These are phyloP conservation scores for Chaenodraco wilsoni DNA, from an alignment of 2,797 vertebrate genomes.

Conservation along the genomic window DNA sequence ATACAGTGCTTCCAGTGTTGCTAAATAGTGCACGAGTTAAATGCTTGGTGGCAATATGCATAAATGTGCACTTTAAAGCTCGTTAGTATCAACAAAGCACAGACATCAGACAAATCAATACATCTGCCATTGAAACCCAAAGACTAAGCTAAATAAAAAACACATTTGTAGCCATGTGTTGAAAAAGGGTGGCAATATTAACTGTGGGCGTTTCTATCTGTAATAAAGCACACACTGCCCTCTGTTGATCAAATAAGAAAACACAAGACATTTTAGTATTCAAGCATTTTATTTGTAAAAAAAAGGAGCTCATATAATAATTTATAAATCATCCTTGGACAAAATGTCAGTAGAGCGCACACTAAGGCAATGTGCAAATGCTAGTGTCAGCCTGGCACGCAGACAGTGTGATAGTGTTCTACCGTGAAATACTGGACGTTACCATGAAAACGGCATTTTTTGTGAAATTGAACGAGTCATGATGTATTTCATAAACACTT, in stretches of 20 bases:
- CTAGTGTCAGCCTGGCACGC: not conserved
- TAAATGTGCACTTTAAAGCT: not conserved
- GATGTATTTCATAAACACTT: slow-evolving; percentile 7
- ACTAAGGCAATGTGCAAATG: not conserved
- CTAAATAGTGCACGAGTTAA: not conserved
- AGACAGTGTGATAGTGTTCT: slow-evolving; percentile 14
- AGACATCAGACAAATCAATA: slow-evolving; percentile 18
- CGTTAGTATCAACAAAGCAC: not conserved
- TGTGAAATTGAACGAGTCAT: not conserved
- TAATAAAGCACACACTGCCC: slow-evolving; percentile 39
- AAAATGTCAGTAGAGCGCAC: slow-evolving; percentile 60
- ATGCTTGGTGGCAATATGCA: not conserved
- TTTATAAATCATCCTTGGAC: slow-evolving; percentile 8
- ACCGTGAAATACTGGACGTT: not conserved
- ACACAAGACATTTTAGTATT: not conserved
- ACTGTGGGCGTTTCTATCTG: not conserved
- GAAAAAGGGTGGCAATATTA: not conserved
- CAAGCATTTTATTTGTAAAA: slow-evolving; percentile 40
- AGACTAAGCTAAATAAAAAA: slow-evolving; percentile 1
- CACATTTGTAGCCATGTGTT: not conserved
- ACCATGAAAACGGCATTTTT: slow-evolving; percentile 6
- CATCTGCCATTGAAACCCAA: not conserved
- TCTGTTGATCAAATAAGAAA: slow-evolving; percentile 47
- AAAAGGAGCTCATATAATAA: slow-evolving; percentile 11
- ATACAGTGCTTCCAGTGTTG: not conserved